These are phyloP conservation scores for Ligdia adustata DNA, from an alignment of 2,888 invertebrate genomes.

Conservation along the genomic window DNA sequence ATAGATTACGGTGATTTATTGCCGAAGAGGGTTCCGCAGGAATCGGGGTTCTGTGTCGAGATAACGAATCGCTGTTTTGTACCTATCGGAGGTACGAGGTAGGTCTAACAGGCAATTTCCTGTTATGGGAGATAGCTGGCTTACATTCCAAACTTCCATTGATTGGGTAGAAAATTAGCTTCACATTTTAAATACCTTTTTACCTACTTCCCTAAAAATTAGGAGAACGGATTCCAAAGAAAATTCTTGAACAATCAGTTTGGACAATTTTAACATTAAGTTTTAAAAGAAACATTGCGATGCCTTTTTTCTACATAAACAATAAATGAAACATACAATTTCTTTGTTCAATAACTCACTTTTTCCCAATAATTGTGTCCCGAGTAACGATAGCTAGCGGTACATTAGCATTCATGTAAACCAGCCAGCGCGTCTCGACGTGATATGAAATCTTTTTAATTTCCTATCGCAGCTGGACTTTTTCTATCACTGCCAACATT, in stretches of 20 bases:
- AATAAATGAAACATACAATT: no score
- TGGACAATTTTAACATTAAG: no score
- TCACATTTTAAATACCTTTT: no score
- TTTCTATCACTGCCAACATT: constrained; percentile 24
- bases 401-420: constrained; percentile 34
- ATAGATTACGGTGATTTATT: constrained; percentile 34
- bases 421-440: constrained; percentile 28
- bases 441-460: constrained; percentile 43
- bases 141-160: background rate
- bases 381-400: no score
- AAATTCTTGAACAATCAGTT: no score
- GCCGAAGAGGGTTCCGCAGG: constrained; percentile 18
- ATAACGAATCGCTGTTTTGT: constrained; percentile 18
- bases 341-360: no score
- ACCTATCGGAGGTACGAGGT: constrained; percentile 9
- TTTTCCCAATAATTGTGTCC: no score
- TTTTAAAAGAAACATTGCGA: no score
- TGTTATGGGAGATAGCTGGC: background rate
- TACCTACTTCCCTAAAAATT: no score
- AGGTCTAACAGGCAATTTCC: constrained; percentile 24
- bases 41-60: constrained; percentile 12
- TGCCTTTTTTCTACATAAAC: no score
- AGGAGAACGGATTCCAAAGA: no score
- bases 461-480: constrained; percentile 38
- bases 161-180: background rate